phyloP scores from a whole-genome alignment of 2,113 vertebrate species.

The Pteruthius melanotis region DNA sequence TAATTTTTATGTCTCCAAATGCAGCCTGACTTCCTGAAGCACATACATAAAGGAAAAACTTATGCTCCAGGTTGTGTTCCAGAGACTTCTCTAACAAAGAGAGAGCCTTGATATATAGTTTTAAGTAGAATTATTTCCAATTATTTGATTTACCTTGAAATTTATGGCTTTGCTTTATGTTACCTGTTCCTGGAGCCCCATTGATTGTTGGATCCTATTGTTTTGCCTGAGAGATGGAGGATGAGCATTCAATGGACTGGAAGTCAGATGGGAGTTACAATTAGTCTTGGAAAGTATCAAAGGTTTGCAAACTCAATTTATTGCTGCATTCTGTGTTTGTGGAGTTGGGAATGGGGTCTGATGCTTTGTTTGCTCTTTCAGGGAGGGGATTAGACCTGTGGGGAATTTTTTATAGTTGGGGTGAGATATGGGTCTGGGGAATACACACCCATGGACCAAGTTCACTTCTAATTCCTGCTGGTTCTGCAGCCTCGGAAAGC shows the following conservation, averaged over 20 bases:
- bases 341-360: neutral
- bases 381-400: neutral
- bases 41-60: neutral
- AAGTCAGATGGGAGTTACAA: neutral
- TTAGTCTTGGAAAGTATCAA: neutral
- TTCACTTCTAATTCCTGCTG: neutral
- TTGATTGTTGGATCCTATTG: neutral
- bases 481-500: neutral
- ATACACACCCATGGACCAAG: neutral
- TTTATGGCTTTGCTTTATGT: neutral
- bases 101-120: neutral
- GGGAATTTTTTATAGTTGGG: neutral
- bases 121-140: neutral
- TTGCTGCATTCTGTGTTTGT: neutral
- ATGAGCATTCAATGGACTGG: neutral
- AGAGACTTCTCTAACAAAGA: neutral
- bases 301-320: neutral
- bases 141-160: neutral
- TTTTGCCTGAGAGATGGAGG: neutral
- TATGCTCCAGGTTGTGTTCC: neutral
- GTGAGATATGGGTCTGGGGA: neutral
- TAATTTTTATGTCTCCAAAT: neutral
- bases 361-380: neutral
- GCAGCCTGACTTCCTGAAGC: neutral
- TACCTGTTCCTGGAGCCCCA: neutral